These are phyloP conservation scores for Whitmania pigra DNA, from an alignment of 1,140 invertebrate species.

Conservation along the genomic window DNA sequence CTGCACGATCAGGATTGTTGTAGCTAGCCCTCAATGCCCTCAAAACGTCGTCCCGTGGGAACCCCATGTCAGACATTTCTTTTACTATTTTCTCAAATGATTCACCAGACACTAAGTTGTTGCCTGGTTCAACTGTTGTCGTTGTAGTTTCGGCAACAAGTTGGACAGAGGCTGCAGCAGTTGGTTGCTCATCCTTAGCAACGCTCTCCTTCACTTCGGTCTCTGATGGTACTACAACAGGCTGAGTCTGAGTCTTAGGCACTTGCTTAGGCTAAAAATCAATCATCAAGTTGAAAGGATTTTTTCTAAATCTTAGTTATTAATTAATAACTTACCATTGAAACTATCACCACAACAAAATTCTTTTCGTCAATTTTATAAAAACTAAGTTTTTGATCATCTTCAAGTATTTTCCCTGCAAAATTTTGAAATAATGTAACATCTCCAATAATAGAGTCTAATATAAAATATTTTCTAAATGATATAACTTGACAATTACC, in stretches of 20 bases:
- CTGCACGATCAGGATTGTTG: slow-evolving; percentile 94
- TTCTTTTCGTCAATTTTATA: slow-evolving; percentile 95
- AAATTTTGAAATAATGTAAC: slow-evolving; percentile 1
- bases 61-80: slow-evolving; percentile 95
- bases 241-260: not conserved
- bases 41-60: slow-evolving; percentile 63
- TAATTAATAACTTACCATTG: slow-evolving; percentile 58
- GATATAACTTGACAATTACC: slow-evolving; percentile 47
- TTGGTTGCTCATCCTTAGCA: slow-evolving; percentile 31
- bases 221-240: slow-evolving; percentile 27
- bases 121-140: slow-evolving; percentile 43
- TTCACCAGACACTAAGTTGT: slow-evolving; percentile 60
- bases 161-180: slow-evolving; percentile 21
- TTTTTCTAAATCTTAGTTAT: too few relatives aligned
- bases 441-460: too few relatives aligned
- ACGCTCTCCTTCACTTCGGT: slow-evolving; percentile 27
- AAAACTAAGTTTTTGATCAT: slow-evolving; percentile 67
- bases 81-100: slow-evolving; percentile 79
- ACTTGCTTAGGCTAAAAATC: too few relatives aligned
- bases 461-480: too few relatives aligned
- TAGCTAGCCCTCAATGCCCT: slow-evolving; percentile 83
- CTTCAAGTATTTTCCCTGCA: slow-evolving; percentile 74
- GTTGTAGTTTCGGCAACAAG: slow-evolving; percentile 16
- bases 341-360: slow-evolving; percentile 93
- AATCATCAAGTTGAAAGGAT: too few relatives aligned